A percentile compares a stretch with the other conserved stretches of the same genome.
Conservation (phyloP, 2,888 invertebrate species). For the Altica lythri region DNA sequence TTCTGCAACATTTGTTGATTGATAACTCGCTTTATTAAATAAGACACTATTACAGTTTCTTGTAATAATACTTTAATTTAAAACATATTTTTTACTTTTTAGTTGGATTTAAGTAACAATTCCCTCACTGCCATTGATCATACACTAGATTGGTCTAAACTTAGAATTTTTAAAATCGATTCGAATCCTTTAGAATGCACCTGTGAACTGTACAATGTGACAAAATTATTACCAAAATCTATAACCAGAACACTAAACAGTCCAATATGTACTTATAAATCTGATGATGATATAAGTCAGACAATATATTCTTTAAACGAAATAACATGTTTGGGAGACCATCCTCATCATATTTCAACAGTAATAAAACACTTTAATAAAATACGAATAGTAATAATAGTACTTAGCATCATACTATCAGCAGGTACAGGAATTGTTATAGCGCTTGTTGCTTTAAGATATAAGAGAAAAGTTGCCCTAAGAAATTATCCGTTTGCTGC, state of each 20-base stretch:
- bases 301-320: slow-evolving; percentile 42
- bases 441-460: slow-evolving; percentile 45
- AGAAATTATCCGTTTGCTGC: slow-evolving; percentile 47
- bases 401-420: slow-evolving; percentile 43
- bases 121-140: slow-evolving; percentile 62
- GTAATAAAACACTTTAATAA: slow-evolving; percentile 40
- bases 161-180: slow-evolving; percentile 63
- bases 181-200: slow-evolving; percentile 71
- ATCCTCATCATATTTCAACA: slow-evolving; percentile 11
- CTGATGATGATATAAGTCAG: slow-evolving; percentile 32
- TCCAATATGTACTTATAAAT: slow-evolving; percentile 48
- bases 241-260: slow-evolving; percentile 45
- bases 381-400: slow-evolving; percentile 46
- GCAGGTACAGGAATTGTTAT: slow-evolving; percentile 39
- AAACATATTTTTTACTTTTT: slow-evolving; percentile 36
- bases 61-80: too few relatives aligned
- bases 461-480: slow-evolving; percentile 41
- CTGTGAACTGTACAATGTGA: slow-evolving; percentile 59
- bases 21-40: too few relatives aligned
- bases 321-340: slow-evolving; percentile 16
- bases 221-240: slow-evolving; percentile 38
- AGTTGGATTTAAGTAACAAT: slow-evolving; percentile 70
- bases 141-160: slow-evolving; percentile 62
- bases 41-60: too few relatives aligned
- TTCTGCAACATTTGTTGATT: too few relatives aligned